Evolutionary conservation across 2,113 vertebrate species (phyloP), one percentile per base, ranked within the genome.

Genomic region (Heterocephalus glaber): DNA sequence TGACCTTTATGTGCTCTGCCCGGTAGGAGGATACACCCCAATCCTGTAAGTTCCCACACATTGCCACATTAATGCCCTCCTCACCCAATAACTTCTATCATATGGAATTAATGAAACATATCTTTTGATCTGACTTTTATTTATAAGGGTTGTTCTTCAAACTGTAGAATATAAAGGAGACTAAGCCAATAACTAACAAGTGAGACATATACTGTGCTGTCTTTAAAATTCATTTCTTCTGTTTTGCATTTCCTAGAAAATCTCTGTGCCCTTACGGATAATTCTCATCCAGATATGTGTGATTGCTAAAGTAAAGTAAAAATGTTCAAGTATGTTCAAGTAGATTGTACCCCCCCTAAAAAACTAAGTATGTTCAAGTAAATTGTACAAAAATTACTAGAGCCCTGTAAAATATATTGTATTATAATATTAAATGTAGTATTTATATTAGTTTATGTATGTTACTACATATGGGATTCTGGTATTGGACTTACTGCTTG

Each of bases 21-120:
- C 14, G 44, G 38, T n/a, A 6, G 6, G 6, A 65, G 0, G 33
- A 24, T 72, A 2, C 0, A 17, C 5, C 10, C 24, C 5, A 56
- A 16, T 8, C 30, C 16, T 28, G 8, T 77, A 63, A 38, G 1
- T 83, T 2, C 63, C 44, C 68, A 3, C 30, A 24, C 4, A 56
- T 33, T 38, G 41, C 44, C 44, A 35, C 1, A 9, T 41, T 47
- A 58, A 58, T 17, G 38, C 6, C 49, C 19, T 47, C 54, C 16
- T 87, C 5, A 80, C 68, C 4, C 54, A 72, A 24, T n/a, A 49
- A 76, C 5, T 61, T 86, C 22, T 22, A 54, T 19, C 3, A 38
- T 17, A 17, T 22, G 35, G 49, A 41, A 68, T 72, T 70, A 70
- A 63, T 47, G 24, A 68, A 11, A 35, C 2, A 26, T 63, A 28